Base-by-base conservation (phyloP, 2,113 vertebrate species). In the Neotoma lepida region DNA sequence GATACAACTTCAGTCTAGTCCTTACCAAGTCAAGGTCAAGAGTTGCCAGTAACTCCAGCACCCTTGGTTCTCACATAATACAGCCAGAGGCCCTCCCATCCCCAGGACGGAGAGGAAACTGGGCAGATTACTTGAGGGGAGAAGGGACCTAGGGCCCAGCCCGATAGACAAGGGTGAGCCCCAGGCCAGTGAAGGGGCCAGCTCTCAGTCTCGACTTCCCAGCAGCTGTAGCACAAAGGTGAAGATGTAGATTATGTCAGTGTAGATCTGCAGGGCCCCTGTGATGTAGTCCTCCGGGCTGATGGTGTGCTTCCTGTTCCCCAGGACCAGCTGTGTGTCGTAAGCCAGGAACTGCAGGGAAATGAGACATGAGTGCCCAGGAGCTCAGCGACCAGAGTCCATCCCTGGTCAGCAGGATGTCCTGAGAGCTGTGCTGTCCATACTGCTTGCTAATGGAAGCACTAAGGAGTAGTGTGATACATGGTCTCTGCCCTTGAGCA, bases 241-340 rank as follows among this genome's bases (percentile, higher is more conserved):
- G 95, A 99, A 99, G 97, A 99, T 99, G 95, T 99, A 99, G 91
- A 99, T 78, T 0, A 99, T 99, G 92, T 99, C 99, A 0, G 99
- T 98, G 97, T 99, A 99, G 96, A 99, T 99, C 71, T 99, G 99
- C 63, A 99, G 98, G 0, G 99, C 99, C 0, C 99, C 99, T 0
- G 98, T 99, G 95, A 99, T 30, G 14, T 99, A 99, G 88, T 99
- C 99, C 97, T 99, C 99, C 0, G 99, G 99, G 96, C 98, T 99
- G 96, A 99, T 98, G 0, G 99, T 97, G 73, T 99, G 95, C 97
- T 99, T 98, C 92, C 99, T 98, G 97, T 99, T 99, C 68, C 99
- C 99, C 64, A 99, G 98, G 84, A 99, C 98, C 91, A 99, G 98
- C 97, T 99, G 99, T 1, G 99, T 99, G 98, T 99, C 99, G 7